phyloP scores from a whole-genome alignment of 2,888 invertebrate species.

The Sesia bembeciformis region DNA sequence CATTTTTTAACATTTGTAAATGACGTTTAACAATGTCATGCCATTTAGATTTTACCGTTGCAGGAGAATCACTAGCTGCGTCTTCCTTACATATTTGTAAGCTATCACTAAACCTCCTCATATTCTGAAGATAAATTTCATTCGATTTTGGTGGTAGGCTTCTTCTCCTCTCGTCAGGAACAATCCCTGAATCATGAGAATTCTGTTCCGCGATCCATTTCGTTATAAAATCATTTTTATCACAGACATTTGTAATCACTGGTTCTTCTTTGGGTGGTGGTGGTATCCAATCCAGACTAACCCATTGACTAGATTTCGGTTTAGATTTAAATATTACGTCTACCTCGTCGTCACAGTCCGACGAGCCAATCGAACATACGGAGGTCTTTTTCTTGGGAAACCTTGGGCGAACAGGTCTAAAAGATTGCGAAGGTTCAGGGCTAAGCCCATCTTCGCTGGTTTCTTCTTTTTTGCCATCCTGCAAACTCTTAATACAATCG shows the following conservation, averaged over 20 bases:
- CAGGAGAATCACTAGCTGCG: conserved; percentile 67
- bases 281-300: conserved; percentile 71
- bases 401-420: conserved; percentile 53
- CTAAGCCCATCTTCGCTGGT: conserved; percentile 34
- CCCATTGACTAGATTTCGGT: conserved; percentile 74
- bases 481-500: conserved; percentile 68
- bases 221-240: conserved; percentile 71
- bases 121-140: conserved; percentile 64
- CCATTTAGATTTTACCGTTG: conserved; percentile 70
- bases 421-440: conserved; percentile 44
- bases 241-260: conserved; percentile 67
- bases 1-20: conserved; percentile 59
- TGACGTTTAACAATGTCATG: conserved; percentile 69
- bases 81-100: conserved; percentile 70
- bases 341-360: conserved; percentile 68
- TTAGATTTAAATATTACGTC: conserved; percentile 74
- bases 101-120: conserved; percentile 67
- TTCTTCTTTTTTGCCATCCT: conserved; percentile 67
- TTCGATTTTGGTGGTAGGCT: conserved; percentile 70
- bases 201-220: conserved; percentile 73
- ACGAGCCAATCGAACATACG: conserved; percentile 69
- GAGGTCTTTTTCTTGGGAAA: conserved; percentile 68
- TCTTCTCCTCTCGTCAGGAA: conserved; percentile 62
- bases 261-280: conserved; percentile 66
- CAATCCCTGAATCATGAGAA: conserved; percentile 51